phyloP scores from a whole-genome alignment of 2,888 invertebrate genomes.

The Anticlea derivata region DNA sequence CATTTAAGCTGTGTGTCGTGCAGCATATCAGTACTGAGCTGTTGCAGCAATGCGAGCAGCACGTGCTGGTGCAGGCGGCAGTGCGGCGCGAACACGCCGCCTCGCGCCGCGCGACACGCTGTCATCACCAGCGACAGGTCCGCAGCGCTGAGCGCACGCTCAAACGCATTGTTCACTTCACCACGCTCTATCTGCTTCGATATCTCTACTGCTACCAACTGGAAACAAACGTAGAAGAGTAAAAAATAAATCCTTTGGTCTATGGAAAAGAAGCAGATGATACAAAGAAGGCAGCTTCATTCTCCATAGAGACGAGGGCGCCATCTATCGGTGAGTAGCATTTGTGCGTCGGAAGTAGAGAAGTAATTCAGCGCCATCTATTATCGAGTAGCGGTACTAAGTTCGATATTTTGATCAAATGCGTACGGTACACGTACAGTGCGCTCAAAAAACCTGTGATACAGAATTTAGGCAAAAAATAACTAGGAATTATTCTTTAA shows the following conservation, averaged over 20 bases:
- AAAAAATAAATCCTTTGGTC: no score
- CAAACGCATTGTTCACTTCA: constrained; percentile 92
- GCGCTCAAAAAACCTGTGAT: no score
- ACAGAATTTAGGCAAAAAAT: no score
- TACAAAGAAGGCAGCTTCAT: no score
- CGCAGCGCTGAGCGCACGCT: constrained; percentile 92
- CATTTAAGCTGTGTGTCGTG: constrained; percentile 86
- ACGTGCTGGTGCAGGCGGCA: constrained; percentile 92
- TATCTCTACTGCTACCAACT: constrained; percentile 64
- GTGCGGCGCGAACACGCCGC: constrained; percentile 86
- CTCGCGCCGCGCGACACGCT: constrained; percentile 92
- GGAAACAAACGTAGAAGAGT: neutral
- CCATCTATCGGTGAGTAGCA: no score
- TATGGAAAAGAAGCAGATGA: no score
- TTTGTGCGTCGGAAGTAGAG: no score
- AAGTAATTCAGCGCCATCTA: neutral
- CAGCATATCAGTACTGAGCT: constrained; percentile 94
- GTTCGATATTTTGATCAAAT: no score
- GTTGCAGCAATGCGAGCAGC: constrained; percentile 95
- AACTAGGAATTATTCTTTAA: no score
- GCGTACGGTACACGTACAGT: no score
- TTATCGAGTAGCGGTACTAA: neutral
- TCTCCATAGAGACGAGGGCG: no score
- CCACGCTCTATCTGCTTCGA: constrained; percentile 73
- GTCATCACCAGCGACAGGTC: constrained; percentile 93